Percentiles rank a stretch among this genome's conserved stretches.
Conservation (phyloP, 2,113 vertebrate genomes). For the Uria lomvia region DNA sequence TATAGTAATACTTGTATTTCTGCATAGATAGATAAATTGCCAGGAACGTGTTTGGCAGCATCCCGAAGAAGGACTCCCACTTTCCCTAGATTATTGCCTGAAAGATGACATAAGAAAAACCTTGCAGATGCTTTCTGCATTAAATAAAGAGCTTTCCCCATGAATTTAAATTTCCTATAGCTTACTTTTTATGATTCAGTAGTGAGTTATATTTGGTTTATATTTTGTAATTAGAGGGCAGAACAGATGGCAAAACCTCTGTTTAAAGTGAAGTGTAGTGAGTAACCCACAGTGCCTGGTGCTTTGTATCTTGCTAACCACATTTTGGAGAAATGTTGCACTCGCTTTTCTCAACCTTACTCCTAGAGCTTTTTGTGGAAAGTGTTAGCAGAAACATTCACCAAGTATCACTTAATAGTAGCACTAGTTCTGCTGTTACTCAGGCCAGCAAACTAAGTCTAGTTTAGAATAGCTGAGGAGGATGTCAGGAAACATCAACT, state of each 20-base stretch:
- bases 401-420: background rate
- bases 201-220: slow-evolving; percentile 31
- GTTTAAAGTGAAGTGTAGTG: background rate
- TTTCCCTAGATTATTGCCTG: background rate
- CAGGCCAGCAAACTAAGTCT: background rate
- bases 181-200: slow-evolving; percentile 9
- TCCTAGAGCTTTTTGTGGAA: background rate
- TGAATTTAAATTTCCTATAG: slow-evolving; percentile 20
- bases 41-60: background rate
- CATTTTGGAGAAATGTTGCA: background rate
- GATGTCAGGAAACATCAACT: background rate
- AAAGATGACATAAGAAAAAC: background rate
- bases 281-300: background rate
- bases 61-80: background rate
- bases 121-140: slow-evolving; percentile 24
- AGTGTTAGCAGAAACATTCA: background rate
- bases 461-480: background rate
- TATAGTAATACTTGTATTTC: background rate
- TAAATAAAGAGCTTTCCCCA: slow-evolving; percentile 23
- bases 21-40: background rate
- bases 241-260: slow-evolving; percentile 54
- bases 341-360: background rate
- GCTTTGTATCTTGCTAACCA: background rate
- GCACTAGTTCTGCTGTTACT: background rate
- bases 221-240: slow-evolving; percentile 49